Evolutionary conservation across 1,140 invertebrate species (phyloP).

Genomic region (Gryllus bimaculatus): DNA sequence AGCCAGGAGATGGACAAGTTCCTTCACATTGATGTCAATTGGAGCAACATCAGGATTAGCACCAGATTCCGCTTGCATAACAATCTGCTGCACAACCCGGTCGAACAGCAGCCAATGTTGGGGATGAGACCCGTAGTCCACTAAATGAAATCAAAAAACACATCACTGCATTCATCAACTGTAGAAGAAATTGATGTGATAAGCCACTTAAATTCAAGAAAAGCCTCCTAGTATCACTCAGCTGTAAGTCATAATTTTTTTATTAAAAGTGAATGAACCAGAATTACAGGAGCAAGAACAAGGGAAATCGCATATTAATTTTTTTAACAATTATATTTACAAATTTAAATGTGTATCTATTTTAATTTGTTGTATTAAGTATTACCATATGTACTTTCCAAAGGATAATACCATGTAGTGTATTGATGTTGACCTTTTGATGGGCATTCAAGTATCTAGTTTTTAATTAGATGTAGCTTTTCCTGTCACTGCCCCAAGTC

Average conservation of each 20-base stretch:
- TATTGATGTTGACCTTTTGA: too few species aligned
- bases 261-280: not conserved
- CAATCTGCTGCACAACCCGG: slow-evolving; percentile 90
- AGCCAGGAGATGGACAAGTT: slow-evolving; percentile 81
- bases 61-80: slow-evolving; percentile 66
- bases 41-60: slow-evolving; percentile 76
- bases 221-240: not conserved
- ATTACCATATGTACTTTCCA: too few species aligned
- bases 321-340: too few species aligned
- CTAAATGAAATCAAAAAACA: slow-evolving; percentile 32
- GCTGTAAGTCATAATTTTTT: not conserved
- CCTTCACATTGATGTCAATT: slow-evolving; percentile 82
- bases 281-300: too few species aligned
- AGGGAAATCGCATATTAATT: too few species aligned
- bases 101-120: slow-evolving; percentile 93
- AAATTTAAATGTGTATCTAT: too few species aligned
- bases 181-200: not conserved
- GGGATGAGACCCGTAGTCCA: slow-evolving; percentile 69
- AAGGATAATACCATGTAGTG: too few species aligned
- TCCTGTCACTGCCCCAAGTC: too few species aligned
- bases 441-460: too few species aligned
- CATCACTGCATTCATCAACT: not conserved
- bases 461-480: too few species aligned
- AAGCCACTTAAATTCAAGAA: not conserved
- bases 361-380: too few species aligned